Base-by-base conservation (phyloP, 1,140 invertebrate genomes). In the Drosophila subpulchrella region DNA sequence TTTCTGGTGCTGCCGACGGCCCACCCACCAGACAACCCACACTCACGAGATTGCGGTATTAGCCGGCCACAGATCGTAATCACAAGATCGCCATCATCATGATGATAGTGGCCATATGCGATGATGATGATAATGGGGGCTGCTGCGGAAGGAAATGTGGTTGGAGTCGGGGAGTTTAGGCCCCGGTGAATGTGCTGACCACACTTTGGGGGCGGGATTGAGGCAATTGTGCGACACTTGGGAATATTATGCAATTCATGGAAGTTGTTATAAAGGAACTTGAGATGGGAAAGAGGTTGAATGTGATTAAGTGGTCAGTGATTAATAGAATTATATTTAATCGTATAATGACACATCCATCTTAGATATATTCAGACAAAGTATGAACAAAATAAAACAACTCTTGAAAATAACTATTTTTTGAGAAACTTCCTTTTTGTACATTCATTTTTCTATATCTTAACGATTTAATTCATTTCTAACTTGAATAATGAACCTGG, bases 21-120 rank as follows among this genome's bases (percentile, higher is more conserved):
- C 65, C 75, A 72, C 72, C 65, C 61, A 68, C 75, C 58, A 60
- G 63, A 68, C 48, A 36, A 57, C 66, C 75, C 42, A 70, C 60
- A 67, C 55, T 48, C 73, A 77, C 38, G 55, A 79, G 63, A 79
- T 78, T 65, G 56, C 50, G 59, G 59, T 68, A 57, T 79, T 71
- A 75, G 41, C 41, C 63, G 57, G 60, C 42, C 44, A 48, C 57
- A 60, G 81, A 54, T 42, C 53, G 30, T 39, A 60, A 48, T 62
- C 50, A 39, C 54, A 48, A 46, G 73, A 76, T 76, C 60, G 48
- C 63, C 53, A 63, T 58, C 72, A 73, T 56, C 42, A 51, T 50
- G 27, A 39, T 63, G 46, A 60, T 70, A 27, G 5, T 27, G 32
- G 36, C 38, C 59, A 30, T 50, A 48, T 46, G 56, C 44, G 13